phyloP scores from a whole-genome alignment of 2,113 vertebrate genomes.

The Callionymus lyra region DNA sequence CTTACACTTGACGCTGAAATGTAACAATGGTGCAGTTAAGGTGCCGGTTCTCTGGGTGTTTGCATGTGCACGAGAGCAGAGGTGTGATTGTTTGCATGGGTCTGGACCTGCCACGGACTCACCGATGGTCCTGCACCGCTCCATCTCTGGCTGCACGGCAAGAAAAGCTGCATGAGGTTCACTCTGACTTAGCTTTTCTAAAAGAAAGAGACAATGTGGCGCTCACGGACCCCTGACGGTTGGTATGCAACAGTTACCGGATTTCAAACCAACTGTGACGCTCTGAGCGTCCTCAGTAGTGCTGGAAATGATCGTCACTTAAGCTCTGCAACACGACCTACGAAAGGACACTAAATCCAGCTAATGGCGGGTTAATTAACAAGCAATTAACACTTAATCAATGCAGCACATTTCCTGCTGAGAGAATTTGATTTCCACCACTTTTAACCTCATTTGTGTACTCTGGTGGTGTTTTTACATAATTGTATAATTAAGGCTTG shows the following conservation, averaged over 20 bases:
- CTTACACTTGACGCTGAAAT: no score
- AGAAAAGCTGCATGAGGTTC: conserved; percentile 53
- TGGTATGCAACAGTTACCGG: conserved; percentile 57
- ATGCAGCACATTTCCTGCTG: conserved; percentile 12
- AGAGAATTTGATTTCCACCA: conserved; percentile 22
- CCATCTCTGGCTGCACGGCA: conserved; percentile 36
- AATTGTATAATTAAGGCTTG: conserved; percentile 19
- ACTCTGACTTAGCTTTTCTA: conserved; percentile 62
- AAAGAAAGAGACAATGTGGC: conserved; percentile 52
- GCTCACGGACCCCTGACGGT: conserved; percentile 60
- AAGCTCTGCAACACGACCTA: no score
- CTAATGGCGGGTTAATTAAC: conserved; percentile 32
- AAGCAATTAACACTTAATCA: conserved; percentile 31
- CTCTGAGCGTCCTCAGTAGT: no score
- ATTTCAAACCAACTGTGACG: not conserved
- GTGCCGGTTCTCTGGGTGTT: conserved; percentile 15
- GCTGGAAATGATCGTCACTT: no score
- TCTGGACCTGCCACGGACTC: conserved; percentile 12
- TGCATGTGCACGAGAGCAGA: conserved; percentile 21
- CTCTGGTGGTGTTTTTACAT: conserved; percentile 27
- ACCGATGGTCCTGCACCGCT: conserved; percentile 18
- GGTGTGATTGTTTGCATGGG: conserved; percentile 11
- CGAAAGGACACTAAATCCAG: not conserved
- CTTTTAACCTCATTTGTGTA: conserved; percentile 20
- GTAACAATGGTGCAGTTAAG: conserved; percentile 10